A percentile compares a stretch with the other conserved stretches of the same genome.
phyloP scores from a whole-genome alignment of 2,113 vertebrate genomes.

The Panthera leo region DNA sequence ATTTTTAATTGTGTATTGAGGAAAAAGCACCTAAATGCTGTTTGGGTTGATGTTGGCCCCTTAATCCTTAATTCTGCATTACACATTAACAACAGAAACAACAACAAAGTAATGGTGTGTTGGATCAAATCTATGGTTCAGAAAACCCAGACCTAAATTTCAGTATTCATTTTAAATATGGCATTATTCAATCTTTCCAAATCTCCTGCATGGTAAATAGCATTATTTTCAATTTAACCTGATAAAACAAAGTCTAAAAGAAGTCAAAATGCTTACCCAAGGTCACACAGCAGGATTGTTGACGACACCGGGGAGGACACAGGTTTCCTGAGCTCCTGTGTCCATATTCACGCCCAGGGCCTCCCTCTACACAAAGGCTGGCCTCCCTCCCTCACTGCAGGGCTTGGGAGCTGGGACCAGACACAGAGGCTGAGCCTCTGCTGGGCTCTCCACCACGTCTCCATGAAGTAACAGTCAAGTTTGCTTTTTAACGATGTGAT shows the following conservation, averaged over 20 bases:
- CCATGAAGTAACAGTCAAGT: neutral
- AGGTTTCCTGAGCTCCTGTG: neutral
- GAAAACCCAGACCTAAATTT: neutral
- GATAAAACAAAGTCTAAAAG: neutral
- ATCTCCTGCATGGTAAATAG: neutral
- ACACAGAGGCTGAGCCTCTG: neutral
- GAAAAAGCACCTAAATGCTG: neutral
- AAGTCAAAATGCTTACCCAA: neutral
- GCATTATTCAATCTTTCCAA: neutral
- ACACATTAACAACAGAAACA: neutral
- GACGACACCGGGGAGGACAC: too few species aligned
- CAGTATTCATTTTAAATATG: neutral
- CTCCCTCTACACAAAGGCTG: too few species aligned
- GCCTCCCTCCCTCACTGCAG: neutral
- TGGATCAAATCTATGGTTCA: neutral
- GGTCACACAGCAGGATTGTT: neutral
- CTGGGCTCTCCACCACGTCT: rapidly evolving
- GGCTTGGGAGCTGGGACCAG: neutral
- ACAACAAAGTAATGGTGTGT: too few species aligned
- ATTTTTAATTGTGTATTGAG: neutral
- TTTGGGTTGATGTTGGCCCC: neutral
- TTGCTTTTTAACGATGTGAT: neutral
- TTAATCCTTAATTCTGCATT: neutral
- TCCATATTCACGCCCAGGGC: neutral
- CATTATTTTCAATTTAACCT: neutral